These are phyloP conservation scores for Periparus ater DNA, from an alignment of 2,797 vertebrate species.

Conservation along the genomic window DNA sequence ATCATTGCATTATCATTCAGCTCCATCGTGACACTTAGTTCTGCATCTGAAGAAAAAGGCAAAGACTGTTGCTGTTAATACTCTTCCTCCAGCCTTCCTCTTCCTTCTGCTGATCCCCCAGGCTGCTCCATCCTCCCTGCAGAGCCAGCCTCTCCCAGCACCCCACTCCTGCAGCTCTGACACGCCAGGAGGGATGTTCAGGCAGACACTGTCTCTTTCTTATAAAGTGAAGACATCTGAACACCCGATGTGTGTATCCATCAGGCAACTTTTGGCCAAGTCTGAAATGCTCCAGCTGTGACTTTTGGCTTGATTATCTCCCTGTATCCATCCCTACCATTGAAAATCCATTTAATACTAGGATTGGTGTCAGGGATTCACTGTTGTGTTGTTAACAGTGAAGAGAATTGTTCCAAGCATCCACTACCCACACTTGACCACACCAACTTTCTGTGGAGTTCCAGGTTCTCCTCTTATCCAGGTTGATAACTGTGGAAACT, in stretches of 20 bases:
- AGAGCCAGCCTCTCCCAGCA: background rate
- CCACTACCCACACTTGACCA: background rate
- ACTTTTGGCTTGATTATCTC: background rate
- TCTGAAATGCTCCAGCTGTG: constrained; percentile 28
- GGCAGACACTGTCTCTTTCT: background rate
- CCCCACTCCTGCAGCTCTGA: background rate
- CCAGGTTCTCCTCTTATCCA: background rate
- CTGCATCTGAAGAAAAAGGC: background rate
- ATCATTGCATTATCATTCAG: background rate
- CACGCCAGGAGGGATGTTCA: accelerated
- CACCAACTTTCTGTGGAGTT: background rate
- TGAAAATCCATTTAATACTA: constrained; percentile 14
- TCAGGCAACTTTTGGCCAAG: background rate
- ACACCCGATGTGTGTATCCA: background rate
- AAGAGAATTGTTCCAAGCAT: background rate
- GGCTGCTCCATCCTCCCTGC: background rate
- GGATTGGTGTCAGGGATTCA: background rate
- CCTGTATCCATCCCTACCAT: background rate
- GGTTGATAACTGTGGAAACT: background rate
- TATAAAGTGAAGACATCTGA: background rate
- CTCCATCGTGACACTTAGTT: background rate
- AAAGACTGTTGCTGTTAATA: background rate
- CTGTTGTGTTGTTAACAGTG: background rate
- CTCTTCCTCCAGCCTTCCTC: background rate
- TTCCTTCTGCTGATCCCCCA: background rate